Evolutionary conservation across 2,888 invertebrate species (phyloP).

Genomic region (Hypsopygia costalis): DNA sequence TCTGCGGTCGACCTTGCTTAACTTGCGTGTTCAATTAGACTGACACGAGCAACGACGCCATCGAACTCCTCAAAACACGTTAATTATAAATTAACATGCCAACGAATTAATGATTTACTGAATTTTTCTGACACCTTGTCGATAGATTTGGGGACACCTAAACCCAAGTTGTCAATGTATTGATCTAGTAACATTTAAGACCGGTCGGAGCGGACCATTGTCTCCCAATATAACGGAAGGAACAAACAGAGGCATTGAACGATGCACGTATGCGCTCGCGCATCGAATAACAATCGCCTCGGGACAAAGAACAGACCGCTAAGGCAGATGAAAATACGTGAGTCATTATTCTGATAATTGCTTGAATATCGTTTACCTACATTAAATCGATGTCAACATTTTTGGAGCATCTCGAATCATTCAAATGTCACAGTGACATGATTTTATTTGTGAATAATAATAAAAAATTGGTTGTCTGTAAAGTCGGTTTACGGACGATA

Average conservation of each 20-base stretch:
- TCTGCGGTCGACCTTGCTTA: too few species aligned
- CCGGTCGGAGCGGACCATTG: conserved; percentile 23
- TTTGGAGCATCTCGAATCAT: background rate
- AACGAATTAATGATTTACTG: too few species aligned
- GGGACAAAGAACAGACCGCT: conserved; percentile 2
- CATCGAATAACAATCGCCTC: conserved; percentile 36
- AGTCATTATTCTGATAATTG: background rate
- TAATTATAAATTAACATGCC: too few species aligned
- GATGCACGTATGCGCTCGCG: conserved; percentile 34
- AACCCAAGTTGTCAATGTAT: too few species aligned
- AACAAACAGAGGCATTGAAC: conserved; percentile 46
- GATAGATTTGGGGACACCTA: too few species aligned
- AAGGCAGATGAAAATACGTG: background rate
- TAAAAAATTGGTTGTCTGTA: too few species aligned
- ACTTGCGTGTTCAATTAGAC: too few species aligned
- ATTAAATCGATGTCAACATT: conserved; percentile 6
- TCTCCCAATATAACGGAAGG: conserved; percentile 63
- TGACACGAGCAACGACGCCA: too few species aligned
- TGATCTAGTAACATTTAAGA: conserved; percentile 44
- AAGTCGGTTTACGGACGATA: too few species aligned
- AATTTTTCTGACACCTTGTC: too few species aligned
- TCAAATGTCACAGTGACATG: background rate
- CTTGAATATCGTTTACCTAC: conserved; percentile 6
- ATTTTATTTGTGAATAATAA: too few species aligned
- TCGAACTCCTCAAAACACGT: too few species aligned